phyloP scores from a whole-genome alignment of 2,113 vertebrate species.

The Pungitius pungitius region DNA sequence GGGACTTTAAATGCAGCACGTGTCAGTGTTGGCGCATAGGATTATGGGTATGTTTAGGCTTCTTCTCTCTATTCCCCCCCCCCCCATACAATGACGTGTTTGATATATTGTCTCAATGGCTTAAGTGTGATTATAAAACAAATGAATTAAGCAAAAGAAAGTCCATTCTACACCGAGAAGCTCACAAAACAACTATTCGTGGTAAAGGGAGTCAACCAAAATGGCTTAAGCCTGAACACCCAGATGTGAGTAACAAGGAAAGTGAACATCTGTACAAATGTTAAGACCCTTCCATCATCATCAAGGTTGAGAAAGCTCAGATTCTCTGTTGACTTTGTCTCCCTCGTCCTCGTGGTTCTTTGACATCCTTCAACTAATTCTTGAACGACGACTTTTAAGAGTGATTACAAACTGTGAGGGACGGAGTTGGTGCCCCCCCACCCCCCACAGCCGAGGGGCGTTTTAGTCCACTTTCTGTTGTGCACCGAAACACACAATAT shows the following conservation, averaged over 20 bases:
- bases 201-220: no score
- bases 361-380: conserved; percentile 3
- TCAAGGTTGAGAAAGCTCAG: not conserved
- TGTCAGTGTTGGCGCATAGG: not conserved
- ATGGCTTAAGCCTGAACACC: no score
- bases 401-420: conserved; percentile 9
- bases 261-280: conserved; percentile 8
- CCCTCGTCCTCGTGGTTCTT: conserved; percentile 21
- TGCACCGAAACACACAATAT: not conserved
- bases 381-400: conserved; percentile 14
- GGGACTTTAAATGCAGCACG: conserved; percentile 24
- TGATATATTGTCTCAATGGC: not conserved
- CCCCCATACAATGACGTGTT: not conserved
- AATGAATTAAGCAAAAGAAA: not conserved
- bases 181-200: no score
- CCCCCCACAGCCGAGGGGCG: not conserved
- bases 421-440: not conserved
- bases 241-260: no score
- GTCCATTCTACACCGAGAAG: no score
- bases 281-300: not conserved
- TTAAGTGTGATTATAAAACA: not conserved
- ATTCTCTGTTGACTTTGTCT: not conserved
- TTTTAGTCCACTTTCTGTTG: conserved; percentile 16
- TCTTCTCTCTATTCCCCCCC: no score
- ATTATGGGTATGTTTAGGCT: conserved; percentile 5